phyloP scores from a whole-genome alignment of 2,113 vertebrate genomes.

The Scartelaos histophorus region DNA sequence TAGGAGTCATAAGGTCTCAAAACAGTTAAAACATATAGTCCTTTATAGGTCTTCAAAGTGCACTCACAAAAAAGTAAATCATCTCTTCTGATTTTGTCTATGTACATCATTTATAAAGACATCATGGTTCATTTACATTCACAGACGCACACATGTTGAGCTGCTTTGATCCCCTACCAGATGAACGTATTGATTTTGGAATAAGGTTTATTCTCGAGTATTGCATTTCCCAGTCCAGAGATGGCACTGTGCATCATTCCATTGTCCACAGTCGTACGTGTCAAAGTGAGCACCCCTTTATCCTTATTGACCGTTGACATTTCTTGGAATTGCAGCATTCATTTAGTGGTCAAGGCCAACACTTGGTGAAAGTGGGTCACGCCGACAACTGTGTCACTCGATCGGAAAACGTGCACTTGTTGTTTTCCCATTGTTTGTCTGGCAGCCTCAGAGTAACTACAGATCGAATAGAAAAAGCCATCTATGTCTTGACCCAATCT shows the following conservation, averaged over 20 bases:
- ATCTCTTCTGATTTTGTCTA: background rate
- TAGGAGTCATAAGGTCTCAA: background rate
- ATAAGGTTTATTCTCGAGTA: slow-evolving; percentile 9
- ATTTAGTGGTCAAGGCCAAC: slow-evolving; percentile 25
- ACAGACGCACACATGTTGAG: background rate
- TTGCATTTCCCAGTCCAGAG: background rate
- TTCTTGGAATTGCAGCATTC: slow-evolving; percentile 30
- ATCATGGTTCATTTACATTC: background rate
- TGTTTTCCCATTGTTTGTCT: slow-evolving; percentile 6
- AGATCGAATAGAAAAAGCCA: slow-evolving; percentile 17
- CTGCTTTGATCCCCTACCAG: slow-evolving; percentile 12
- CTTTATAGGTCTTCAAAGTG: background rate
- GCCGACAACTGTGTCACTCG: background rate
- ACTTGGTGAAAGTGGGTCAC: slow-evolving; percentile 46
- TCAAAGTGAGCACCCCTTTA: slow-evolving; percentile 5
- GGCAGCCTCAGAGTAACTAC: slow-evolving; percentile 2
- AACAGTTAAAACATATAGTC: background rate
- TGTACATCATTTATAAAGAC: background rate
- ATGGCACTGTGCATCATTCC: background rate
- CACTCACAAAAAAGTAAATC: background rate
- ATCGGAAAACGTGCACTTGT: slow-evolving; percentile 13
- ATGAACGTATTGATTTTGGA: slow-evolving; percentile 15
- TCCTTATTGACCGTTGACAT: slow-evolving; percentile 39
- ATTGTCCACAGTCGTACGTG: slow-evolving; percentile 2
- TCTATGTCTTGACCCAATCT: background rate